Percentiles rank a stretch among this genome's conserved stretches.
These are phyloP conservation scores for Eupithecia pulchellata DNA, from an alignment of 2,888 invertebrate species.

Conservation along the genomic window DNA sequence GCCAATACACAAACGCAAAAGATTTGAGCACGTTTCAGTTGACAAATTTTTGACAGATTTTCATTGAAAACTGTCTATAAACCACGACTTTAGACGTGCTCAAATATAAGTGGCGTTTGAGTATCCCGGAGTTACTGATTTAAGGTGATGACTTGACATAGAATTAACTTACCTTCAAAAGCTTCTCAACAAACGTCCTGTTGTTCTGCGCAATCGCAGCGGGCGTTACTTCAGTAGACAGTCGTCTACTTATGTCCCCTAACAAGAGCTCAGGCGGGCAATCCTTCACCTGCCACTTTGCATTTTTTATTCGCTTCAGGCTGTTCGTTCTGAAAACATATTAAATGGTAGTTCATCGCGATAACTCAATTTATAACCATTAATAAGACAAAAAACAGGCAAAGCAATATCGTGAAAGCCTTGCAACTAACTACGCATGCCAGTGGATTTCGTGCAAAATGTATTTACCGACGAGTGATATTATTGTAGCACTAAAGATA, in stretches of 20 bases:
- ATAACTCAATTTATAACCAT: slow-evolving; percentile 23
- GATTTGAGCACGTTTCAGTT: no score
- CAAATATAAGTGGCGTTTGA: no score
- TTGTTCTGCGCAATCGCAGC: slow-evolving; percentile 98
- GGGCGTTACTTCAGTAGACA: slow-evolving; percentile 90
- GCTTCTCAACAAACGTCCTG: slow-evolving; percentile 98
- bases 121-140: no score
- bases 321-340: slow-evolving; percentile 82
- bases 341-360: slow-evolving; percentile 17
- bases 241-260: slow-evolving; percentile 80
- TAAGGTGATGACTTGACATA: background rate
- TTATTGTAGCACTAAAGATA: background rate
- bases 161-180: slow-evolving; percentile 90
- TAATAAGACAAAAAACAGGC: slow-evolving; percentile 54
- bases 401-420: slow-evolving; percentile 47
- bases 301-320: slow-evolving; percentile 86
- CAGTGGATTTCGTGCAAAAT: slow-evolving; percentile 36
- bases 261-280: slow-evolving; percentile 82
- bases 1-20: no score
- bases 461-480: slow-evolving; percentile 4
- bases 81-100: no score
- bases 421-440: slow-evolving; percentile 26
- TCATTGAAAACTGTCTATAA: no score
- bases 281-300: slow-evolving; percentile 87
- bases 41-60: no score